Evolutionary conservation across 2,113 vertebrate species (phyloP).

Genomic region (Hydrolagus affinis): DNA sequence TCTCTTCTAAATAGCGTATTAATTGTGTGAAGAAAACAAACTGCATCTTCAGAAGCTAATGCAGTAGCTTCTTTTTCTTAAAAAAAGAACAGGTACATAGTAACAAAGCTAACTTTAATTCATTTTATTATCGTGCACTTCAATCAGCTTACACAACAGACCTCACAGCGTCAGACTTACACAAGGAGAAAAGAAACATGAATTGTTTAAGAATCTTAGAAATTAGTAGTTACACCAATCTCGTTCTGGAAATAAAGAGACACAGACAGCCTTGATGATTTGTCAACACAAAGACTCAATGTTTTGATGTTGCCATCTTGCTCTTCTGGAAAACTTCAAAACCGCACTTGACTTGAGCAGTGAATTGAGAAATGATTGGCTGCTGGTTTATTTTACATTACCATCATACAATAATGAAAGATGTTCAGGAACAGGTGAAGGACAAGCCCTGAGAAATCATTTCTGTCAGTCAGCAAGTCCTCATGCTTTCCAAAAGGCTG

Average conservation of each 20-base stretch:
- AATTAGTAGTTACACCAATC: not conserved
- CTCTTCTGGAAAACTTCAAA: not conserved
- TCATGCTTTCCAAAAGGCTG: not conserved
- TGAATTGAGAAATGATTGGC: not conserved
- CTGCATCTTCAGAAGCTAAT: too few species aligned
- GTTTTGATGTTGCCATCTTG: constrained; percentile 5
- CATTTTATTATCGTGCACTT: too few species aligned
- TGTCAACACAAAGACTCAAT: constrained; percentile 18
- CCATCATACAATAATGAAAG: constrained; percentile 13
- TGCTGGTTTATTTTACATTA: constrained; percentile 8
- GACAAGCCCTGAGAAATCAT: not conserved
- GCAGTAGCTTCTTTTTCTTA: too few species aligned
- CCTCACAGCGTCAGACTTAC: too few species aligned
- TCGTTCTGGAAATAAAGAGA: not conserved
- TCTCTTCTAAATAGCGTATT: too few species aligned
- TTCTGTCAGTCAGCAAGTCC: not conserved
- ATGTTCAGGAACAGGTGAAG: not conserved
- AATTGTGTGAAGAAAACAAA: too few species aligned
- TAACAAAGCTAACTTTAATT: too few species aligned
- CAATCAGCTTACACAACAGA: too few species aligned
- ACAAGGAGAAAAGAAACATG: not conserved
- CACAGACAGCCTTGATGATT: not conserved
- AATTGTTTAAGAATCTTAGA: not conserved
- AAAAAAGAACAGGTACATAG: too few species aligned
- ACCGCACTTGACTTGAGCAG: not conserved